phyloP scores from a whole-genome alignment of 2,113 vertebrate species.

The Aramus guarauna region DNA sequence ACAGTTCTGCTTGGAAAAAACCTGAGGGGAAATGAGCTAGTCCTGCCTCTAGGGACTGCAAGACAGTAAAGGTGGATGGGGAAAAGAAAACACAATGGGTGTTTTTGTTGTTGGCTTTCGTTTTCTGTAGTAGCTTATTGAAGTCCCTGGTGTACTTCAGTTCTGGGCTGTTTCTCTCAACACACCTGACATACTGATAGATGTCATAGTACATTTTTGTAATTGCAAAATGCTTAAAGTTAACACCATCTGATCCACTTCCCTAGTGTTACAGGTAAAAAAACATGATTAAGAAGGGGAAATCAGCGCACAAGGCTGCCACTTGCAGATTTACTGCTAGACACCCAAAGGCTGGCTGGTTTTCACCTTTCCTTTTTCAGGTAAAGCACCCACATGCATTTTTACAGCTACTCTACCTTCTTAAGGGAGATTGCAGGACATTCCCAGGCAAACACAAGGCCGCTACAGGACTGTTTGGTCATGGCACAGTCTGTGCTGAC shows the following conservation, averaged over 20 bases:
- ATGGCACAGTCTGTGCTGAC: neutral
- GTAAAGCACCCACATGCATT: neutral
- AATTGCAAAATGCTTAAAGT: fast-evolving
- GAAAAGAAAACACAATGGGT: neutral
- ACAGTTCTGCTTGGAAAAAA: neutral
- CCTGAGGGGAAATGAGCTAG: neutral
- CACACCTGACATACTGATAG: neutral
- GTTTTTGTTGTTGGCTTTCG: neutral
- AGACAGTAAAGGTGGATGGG: neutral
- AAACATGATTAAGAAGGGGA: neutral
- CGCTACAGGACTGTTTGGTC: neutral
- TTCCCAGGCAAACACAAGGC: neutral
- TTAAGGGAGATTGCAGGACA: neutral
- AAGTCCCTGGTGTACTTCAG: neutral
- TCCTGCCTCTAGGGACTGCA: neutral
- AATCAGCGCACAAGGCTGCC: neutral
- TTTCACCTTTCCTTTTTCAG: neutral
- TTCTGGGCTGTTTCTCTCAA: neutral
- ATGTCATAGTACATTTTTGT: neutral
- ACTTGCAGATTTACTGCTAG: neutral
- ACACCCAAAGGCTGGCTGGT: neutral
- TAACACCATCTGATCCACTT: neutral
- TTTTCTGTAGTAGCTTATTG: neutral
- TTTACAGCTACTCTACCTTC: neutral
- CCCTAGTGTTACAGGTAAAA: neutral